Percentiles rank a stretch among this genome's conserved stretches.
These are phyloP conservation scores for Cordylochernes scorpioides DNA, from an alignment of 2,888 invertebrate species.

Conservation along the genomic window DNA sequence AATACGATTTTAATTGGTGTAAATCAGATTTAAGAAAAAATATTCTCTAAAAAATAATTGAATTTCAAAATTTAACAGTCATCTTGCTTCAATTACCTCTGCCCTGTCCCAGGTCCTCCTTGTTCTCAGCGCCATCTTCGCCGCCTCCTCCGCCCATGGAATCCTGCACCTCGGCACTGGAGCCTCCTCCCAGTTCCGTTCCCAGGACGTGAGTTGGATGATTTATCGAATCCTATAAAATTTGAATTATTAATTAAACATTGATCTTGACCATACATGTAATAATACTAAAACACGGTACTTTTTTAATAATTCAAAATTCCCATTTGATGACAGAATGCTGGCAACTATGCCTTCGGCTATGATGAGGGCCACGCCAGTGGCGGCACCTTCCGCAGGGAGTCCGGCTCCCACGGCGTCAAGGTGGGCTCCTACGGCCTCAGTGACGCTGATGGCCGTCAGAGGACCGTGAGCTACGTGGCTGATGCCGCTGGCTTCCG, in stretches of 20 bases:
- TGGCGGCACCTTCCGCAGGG: conserved; percentile 7
- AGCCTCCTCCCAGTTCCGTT: background rate
- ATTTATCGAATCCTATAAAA: too few species aligned
- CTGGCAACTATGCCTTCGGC: conserved; percentile 7
- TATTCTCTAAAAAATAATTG: too few species aligned
- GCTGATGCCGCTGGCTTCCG: conserved; percentile 8
- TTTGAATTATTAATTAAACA: too few species aligned
- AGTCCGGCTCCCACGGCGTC: conserved; percentile 3
- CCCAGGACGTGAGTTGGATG: background rate
- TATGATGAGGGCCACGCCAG: conserved; percentile 8
- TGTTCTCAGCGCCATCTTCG: background rate
- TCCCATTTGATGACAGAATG: background rate
- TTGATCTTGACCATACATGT: too few species aligned
- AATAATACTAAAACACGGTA: too few species aligned
- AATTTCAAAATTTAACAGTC: too few species aligned
- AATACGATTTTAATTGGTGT: too few species aligned
- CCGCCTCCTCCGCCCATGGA: conserved; percentile 1
- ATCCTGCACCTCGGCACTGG: background rate
- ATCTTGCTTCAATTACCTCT: too few species aligned
- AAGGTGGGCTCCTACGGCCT: conserved; percentile 6
- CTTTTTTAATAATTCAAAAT: too few species aligned
- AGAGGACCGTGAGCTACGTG: conserved; percentile 6
- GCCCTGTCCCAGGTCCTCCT: background rate
- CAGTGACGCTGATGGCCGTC: conserved; percentile 5
- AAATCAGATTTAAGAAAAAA: too few species aligned